Conservation (phyloP, 2,888 invertebrate species). For the Argyresthia albistria region DNA sequence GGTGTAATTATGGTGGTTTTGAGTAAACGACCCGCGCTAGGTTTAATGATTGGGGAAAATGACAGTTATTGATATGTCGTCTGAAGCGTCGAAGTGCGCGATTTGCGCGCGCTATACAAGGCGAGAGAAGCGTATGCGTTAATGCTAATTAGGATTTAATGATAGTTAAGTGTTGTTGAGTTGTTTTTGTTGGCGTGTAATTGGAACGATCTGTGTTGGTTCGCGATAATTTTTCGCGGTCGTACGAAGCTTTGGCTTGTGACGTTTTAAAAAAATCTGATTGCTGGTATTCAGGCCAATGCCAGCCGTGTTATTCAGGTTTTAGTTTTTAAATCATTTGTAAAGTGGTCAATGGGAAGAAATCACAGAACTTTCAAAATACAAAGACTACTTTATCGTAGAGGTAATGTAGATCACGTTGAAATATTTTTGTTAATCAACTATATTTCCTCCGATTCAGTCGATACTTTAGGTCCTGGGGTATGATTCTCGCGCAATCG, state of each 20-base stretch:
- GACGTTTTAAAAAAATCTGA: too few species aligned
- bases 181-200: slow-evolving; percentile 11
- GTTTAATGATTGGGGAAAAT: slow-evolving; percentile 52
- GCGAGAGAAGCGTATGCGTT: slow-evolving; percentile 16
- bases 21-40: slow-evolving; percentile 65
- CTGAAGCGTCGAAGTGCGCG: slow-evolving; percentile 39
- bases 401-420: too few species aligned
- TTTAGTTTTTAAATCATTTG: too few species aligned
- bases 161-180: slow-evolving; percentile 25
- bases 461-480: too few species aligned
- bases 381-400: too few species aligned
- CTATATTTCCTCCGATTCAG: too few species aligned
- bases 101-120: slow-evolving; percentile 32
- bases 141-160: slow-evolving; percentile 62
- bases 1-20: slow-evolving; percentile 53
- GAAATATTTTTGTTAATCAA: too few species aligned
- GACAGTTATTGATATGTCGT: slow-evolving; percentile 66
- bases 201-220: background rate
- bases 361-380: too few species aligned
- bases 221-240: background rate
- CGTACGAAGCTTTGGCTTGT: background rate
- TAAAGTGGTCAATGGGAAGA: too few species aligned
- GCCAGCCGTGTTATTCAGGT: too few species aligned
- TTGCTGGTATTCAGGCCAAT: too few species aligned
- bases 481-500: too few species aligned